Percentiles rank a stretch among this genome's conserved stretches.
phyloP scores from a whole-genome alignment of 2,888 invertebrate genomes.

The Polylopha cassiicola region DNA sequence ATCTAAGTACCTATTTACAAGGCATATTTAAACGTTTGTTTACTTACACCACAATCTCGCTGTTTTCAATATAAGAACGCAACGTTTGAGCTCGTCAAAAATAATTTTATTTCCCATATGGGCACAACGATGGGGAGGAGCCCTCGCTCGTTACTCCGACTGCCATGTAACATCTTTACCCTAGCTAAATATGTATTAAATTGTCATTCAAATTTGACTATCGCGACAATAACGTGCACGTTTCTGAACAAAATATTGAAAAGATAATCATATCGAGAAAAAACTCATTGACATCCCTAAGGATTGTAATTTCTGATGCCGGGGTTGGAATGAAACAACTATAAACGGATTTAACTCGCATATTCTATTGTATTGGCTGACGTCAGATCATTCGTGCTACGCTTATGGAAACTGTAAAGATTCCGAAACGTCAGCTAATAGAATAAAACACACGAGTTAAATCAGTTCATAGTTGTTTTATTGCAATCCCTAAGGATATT shows the following conservation, averaged over 20 bases:
- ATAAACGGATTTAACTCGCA: no score
- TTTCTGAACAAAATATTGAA: slow-evolving; percentile 17
- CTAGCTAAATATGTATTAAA: slow-evolving; percentile 58
- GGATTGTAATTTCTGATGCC: no score
- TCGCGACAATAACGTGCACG: slow-evolving; percentile 39
- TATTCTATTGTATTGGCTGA: no score
- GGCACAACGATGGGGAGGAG: slow-evolving; percentile 43
- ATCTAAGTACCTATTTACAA: no score
- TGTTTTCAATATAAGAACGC: slow-evolving; percentile 45
- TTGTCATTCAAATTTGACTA: slow-evolving; percentile 53
- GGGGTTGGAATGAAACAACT: no score
- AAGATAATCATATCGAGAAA: slow-evolving; percentile 2
- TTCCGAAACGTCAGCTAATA: no score
- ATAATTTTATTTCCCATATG: slow-evolving; percentile 57
- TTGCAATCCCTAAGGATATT: no score
- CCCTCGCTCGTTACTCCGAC: slow-evolving; percentile 58
- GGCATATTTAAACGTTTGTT: neutral
- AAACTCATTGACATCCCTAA: neutral
- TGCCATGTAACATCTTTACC: slow-evolving; percentile 49
- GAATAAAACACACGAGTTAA: no score
- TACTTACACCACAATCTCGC: slow-evolving; percentile 23
- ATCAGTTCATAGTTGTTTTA: no score
- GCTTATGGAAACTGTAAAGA: no score
- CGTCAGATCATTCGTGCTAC: no score
- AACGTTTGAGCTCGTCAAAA: slow-evolving; percentile 51